Conservation (phyloP, 2,888 invertebrate genomes). For the Choristoneura rosaceana region DNA sequence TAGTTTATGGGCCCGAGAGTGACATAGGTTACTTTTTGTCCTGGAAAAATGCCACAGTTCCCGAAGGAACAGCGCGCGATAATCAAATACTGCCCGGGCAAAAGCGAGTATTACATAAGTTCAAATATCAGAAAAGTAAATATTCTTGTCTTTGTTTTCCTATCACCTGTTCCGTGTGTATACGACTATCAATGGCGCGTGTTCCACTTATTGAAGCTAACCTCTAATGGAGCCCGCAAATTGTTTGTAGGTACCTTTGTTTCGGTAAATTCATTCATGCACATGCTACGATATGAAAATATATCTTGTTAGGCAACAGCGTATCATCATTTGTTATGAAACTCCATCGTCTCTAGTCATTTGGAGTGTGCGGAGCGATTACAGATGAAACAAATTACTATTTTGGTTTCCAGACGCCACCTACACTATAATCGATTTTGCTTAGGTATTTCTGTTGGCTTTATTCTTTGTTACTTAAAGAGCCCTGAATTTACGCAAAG, state of each 20-base stretch:
- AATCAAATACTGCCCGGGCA: too few species aligned
- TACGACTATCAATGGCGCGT: constrained; percentile 37
- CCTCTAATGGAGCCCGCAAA: constrained; percentile 69
- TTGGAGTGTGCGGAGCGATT: constrained; percentile 42
- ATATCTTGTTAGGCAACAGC: constrained; percentile 74
- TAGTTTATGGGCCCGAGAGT: too few species aligned
- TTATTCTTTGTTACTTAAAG: neutral
- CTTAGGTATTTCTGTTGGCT: constrained; percentile 14
- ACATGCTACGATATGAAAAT: constrained; percentile 63
- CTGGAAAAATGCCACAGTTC: too few species aligned
- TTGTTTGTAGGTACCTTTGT: constrained; percentile 72
- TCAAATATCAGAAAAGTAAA: too few species aligned
- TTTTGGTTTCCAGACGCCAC: constrained; percentile 35
- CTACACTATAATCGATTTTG: constrained; percentile 56
- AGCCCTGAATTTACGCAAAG: too few species aligned
- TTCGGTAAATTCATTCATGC: constrained; percentile 70
- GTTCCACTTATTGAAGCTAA: constrained; percentile 61
- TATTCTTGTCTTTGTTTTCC: neutral
- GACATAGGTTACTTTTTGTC: too few species aligned
- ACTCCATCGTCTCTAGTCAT: constrained; percentile 52
- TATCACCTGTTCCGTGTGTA: constrained; percentile 19
- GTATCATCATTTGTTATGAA: constrained; percentile 73
- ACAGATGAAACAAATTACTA: constrained; percentile 40
- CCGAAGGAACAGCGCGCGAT: too few species aligned
- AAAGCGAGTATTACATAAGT: too few species aligned